Base-by-base conservation (phyloP, 2,113 vertebrate genomes). In the Xiphophorus maculatus region DNA sequence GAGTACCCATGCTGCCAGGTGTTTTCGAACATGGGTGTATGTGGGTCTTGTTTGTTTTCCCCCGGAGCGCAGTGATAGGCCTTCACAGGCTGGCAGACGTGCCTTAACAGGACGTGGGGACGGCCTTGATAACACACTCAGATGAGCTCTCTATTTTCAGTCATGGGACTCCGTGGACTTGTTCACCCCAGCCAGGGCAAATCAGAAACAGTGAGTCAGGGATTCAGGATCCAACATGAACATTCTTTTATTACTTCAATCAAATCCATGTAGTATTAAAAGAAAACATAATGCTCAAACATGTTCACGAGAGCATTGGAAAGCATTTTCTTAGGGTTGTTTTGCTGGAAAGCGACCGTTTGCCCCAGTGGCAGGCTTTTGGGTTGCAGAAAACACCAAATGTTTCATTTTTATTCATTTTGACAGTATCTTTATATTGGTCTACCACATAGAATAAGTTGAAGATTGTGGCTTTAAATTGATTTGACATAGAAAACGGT, bases 71-170 rank as follows among this genome's bases (percentile, higher is more conserved):
- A 73, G 79, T 58, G 86, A 89, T 81, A 87, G 90, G 77, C 78
- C 87, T 77, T 88, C 84, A 87, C 83, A 80, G 86, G 77, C 85
- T 85, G 81, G 84, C 83, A 84, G 89, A 92, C 90, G 69, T 88
- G 90, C 88, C 87, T 84, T 83, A 83, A 92, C 90, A 91, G 88
- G 88, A 89, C 90, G 86, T 89, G 84, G 80, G 88, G 81, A 84
- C 80, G 84, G 84, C 71, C 76, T 78, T 75, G 88, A 90, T 87
- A 90, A 85, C 81, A 73, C 81, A 82, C 79, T 86, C 87, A 79
- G 83, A 91, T 88, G 84, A 88, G 83, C 67, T 69, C 78, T 80
- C 81, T 91, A 89, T 90, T 90, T 89, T 84, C 29, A 28, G 89
- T 93, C 88, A 90, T 90, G 84, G 70, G 88, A 89, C 80, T 86